Percentiles rank a stretch among this genome's conserved stretches.
Evolutionary conservation across 2,797 vertebrate species (phyloP).

Genomic region (Lophotriccus pileatus): DNA sequence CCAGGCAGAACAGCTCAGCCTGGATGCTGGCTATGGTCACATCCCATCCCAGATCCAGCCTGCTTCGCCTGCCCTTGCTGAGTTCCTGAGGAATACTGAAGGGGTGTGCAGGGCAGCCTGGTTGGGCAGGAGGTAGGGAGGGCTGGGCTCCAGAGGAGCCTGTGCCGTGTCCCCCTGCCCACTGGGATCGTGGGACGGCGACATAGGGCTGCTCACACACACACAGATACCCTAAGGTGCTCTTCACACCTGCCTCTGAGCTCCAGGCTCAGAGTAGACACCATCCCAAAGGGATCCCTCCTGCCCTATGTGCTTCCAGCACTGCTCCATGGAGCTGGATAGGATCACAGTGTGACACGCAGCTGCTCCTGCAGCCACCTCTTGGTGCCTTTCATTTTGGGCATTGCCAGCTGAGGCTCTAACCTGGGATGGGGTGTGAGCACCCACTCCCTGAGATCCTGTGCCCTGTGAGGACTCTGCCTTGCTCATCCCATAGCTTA

Average conservation of each 20-base stretch:
- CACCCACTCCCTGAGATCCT: not conserved
- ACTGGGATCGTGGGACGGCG: rapidly evolving
- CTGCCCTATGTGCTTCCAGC: not conserved
- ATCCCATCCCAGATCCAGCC: not conserved
- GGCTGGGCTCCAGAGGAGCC: not conserved
- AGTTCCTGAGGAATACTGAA: not conserved
- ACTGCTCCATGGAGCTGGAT: not conserved
- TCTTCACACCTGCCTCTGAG: not conserved
- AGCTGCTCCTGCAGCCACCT: not conserved
- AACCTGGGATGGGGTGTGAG: not conserved
- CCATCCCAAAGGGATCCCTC: not conserved
- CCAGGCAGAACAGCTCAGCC: not conserved
- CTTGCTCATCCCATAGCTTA: not conserved
- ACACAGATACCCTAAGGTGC: not conserved
- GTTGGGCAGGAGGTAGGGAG: not conserved
- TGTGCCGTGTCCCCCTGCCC: rapidly evolving
- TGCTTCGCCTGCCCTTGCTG: not conserved
- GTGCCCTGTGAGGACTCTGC: not conserved
- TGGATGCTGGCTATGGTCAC: not conserved
- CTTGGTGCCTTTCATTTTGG: not conserved
- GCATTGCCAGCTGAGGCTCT: not conserved
- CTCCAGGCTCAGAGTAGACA: not conserved
- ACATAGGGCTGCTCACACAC: not conserved
- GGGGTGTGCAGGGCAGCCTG: not conserved
- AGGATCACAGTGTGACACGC: rapidly evolving